Conservation (phyloP, 2,113 vertebrate species). For the Triplophysa dalaica region DNA sequence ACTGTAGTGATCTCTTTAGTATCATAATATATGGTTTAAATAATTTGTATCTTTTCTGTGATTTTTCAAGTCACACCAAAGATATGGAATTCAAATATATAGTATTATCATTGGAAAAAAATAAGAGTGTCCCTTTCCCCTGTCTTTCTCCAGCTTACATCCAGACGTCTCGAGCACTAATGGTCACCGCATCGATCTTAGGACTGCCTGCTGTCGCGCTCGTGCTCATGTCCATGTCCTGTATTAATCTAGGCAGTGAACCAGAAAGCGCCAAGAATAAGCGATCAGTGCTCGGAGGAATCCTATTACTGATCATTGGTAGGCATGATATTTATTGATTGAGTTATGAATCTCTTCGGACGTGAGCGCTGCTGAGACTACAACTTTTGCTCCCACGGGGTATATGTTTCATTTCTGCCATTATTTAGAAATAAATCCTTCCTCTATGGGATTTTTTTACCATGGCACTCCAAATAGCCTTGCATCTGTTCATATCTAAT, state of each 20-base stretch:
- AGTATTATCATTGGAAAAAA: too few species aligned
- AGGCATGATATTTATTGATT: conserved; percentile 60
- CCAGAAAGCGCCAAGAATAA: conserved; percentile 86
- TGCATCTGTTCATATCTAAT: neutral
- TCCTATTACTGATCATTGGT: conserved; percentile 88
- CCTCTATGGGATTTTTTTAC: neutral
- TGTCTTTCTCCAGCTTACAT: conserved; percentile 80
- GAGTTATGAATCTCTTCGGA: neutral
- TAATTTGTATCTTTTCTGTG: too few species aligned
- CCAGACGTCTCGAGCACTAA: conserved; percentile 91
- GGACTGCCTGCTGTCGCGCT: conserved; percentile 87
- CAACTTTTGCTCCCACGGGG: too few species aligned
- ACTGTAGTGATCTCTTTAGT: too few species aligned
- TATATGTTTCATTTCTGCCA: neutral
- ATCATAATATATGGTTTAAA: too few species aligned
- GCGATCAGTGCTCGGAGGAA: conserved; percentile 84
- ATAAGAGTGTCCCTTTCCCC: neutral
- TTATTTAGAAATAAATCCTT: neutral
- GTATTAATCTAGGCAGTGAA: conserved; percentile 87
- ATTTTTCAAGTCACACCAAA: too few species aligned
- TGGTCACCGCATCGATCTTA: conserved; percentile 88
- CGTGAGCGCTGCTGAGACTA: too few species aligned
- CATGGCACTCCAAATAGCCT: neutral
- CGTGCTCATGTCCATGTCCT: conserved; percentile 88
- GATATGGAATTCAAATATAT: too few species aligned